Conservation (phyloP, 2,797 vertebrate species). For the Peromyscus nudipes region DNA sequence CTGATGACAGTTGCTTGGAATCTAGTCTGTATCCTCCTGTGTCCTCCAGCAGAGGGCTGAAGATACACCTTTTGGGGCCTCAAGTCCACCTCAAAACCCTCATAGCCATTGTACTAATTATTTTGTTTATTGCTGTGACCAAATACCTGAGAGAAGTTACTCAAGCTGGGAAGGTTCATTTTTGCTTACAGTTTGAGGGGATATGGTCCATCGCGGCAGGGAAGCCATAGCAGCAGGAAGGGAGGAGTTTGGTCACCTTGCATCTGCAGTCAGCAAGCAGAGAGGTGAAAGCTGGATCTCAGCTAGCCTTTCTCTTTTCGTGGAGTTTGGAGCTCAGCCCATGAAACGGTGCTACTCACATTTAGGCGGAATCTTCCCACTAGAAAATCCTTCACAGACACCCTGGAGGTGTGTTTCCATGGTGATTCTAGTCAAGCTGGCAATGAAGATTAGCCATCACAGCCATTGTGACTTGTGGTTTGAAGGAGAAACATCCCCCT, state of each 20-base stretch:
- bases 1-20: background rate
- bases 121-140: background rate
- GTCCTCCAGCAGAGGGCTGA: background rate
- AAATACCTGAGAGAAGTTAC: background rate
- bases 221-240: background rate
- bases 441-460: background rate
- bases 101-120: background rate
- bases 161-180: background rate
- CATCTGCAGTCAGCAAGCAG: background rate
- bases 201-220: background rate
- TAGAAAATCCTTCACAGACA: background rate
- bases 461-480: background rate
- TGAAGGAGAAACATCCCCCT: background rate
- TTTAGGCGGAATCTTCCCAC: background rate
- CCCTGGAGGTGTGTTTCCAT: background rate
- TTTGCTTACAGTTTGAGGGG: background rate
- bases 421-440: background rate
- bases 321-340: background rate
- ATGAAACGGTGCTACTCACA: background rate
- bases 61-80: background rate
- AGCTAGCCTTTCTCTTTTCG: background rate
- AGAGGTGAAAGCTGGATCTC: no score
- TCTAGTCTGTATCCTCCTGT: background rate
- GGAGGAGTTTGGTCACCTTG: no score
- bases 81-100: background rate